Base-by-base conservation (phyloP, 2,113 vertebrate genomes). In the Choloepus hoffmanni region DNA sequence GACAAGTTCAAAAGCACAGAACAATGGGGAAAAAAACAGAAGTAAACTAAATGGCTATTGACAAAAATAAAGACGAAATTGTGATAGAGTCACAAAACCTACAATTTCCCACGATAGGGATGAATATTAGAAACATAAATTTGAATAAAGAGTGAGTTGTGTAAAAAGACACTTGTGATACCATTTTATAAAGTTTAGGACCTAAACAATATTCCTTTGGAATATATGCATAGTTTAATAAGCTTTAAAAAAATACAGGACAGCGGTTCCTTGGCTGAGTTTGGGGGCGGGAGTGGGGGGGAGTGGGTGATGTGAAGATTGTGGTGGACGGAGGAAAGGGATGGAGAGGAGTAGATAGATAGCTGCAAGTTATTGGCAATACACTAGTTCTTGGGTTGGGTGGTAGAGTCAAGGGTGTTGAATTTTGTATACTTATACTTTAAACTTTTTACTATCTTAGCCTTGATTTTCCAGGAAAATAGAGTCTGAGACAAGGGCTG, bases 171-270 rank as follows among this genome's bases (percentile, higher is more conserved):
- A 43, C 0, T 14, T 93, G 23, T 36, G 16, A 40, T 45, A 55
- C 9, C 14, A 72, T 84, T 79, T 94, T 55, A 50, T 60, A 92
- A 89, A 92, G 5, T 23, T 91, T 24, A 65, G 93, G 30, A 36
- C 23, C 23, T 79, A 81, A 89, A 88, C 2, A 93, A 55, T n/a
- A n/a, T 77, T 18, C 16, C 26, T 67, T 73, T 50, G 77, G 36
- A 28, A 78, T 87, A 63, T 53, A 63, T 74, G 62, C 40, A 86
- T 12, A 83, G 16, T 7, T 33, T 12, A n/a, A 50, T 68, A 68
- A 68, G 21, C 7, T 76, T 85, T 79, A 12, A 15, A 15, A 58
- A 72, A 60, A 28, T 36, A 92, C 62, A 36, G 67, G 30, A 13
- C 33, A 48, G 0, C 53, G n/a, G 16, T 30, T 62, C 3, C 62